Percentiles rank a stretch among this genome's conserved stretches.
Conservation (phyloP, 2,888 invertebrate species). For the Eupithecia tripunctaria region DNA sequence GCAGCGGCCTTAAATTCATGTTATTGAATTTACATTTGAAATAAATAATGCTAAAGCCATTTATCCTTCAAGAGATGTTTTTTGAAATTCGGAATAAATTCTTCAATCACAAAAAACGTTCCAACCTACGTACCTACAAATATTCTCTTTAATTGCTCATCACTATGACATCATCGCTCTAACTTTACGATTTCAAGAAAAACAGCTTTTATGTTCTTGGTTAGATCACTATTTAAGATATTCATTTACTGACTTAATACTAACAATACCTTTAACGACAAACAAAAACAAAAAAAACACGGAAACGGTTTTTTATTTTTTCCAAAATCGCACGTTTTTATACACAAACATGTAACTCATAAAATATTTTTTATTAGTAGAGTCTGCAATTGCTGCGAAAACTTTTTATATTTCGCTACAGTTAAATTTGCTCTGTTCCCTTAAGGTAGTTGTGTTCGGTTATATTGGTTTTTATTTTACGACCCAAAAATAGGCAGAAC, state of each 20-base stretch:
- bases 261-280: not conserved
- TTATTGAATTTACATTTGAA: not conserved
- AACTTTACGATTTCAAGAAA: constrained; percentile 20
- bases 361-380: not conserved
- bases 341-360: not conserved
- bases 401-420: not conserved
- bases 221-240: constrained; percentile 9
- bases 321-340: not conserved
- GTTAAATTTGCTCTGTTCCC: not conserved
- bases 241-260: not conserved
- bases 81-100: constrained; percentile 6
- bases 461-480: not conserved
- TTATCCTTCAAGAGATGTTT: not conserved
- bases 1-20: not conserved
- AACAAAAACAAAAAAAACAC: not conserved
- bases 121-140: constrained; percentile 25
- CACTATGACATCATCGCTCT: constrained; percentile 35
- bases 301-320: not conserved
- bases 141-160: constrained; percentile 33
- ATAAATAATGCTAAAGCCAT: not conserved
- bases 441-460: not conserved
- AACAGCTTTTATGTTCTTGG: constrained; percentile 16
- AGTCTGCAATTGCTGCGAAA: not conserved
- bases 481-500: not conserved
- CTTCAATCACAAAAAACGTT: constrained; percentile 16